Conservation (phyloP, 2,797 vertebrate species). For the Halcyon badia region DNA sequence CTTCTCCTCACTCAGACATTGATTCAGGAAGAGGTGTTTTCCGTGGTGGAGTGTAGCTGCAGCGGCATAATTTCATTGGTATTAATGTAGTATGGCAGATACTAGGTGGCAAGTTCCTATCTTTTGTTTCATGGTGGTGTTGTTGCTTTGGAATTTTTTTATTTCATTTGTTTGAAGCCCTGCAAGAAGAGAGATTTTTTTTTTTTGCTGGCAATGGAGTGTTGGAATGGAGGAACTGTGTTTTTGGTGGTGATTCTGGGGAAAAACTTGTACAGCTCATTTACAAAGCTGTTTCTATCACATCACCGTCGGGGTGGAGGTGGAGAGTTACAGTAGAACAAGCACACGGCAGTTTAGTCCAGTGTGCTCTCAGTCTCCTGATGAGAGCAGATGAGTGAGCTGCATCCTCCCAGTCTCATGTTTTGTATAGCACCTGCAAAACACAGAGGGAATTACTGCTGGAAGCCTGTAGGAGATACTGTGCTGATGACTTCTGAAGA, state of each 20-base stretch:
- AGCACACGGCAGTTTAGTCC: neutral
- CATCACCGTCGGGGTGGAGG: neutral
- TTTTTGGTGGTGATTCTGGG: neutral
- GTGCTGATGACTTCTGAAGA: neutral
- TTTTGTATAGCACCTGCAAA: neutral
- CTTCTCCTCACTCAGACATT: neutral
- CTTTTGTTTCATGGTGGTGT: neutral
- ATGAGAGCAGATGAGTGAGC: neutral
- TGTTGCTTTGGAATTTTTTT: neutral
- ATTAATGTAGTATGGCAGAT: neutral
- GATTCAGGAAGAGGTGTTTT: neutral
- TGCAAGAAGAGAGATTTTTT: neutral
- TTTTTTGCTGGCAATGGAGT: neutral
- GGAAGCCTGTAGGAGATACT: neutral
- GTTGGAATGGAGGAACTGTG: neutral
- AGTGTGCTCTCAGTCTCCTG: neutral
- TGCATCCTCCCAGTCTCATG: neutral
- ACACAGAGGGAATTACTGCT: neutral
- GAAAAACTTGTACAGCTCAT: neutral
- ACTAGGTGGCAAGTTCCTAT: accelerated
- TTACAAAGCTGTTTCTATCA: neutral
- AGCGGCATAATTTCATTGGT: neutral
- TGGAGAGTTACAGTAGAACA: neutral
- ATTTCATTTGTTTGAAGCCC: neutral
- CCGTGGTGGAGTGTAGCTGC: accelerated